phyloP scores from a whole-genome alignment of 2,113 vertebrate species.

The Phycodurus eques region DNA sequence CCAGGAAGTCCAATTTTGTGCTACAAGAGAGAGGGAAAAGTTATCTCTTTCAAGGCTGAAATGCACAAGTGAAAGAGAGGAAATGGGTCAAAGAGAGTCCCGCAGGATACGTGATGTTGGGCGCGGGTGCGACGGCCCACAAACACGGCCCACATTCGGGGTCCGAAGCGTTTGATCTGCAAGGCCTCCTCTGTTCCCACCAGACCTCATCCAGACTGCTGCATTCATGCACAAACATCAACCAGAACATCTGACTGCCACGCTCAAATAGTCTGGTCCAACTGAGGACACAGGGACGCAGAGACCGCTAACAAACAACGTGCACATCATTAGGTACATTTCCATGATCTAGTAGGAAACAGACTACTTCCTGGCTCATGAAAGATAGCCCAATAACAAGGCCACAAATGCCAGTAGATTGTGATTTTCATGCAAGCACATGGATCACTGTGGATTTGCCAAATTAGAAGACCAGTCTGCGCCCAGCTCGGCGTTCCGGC shows the following conservation, averaged over 20 bases:
- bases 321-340: not conserved
- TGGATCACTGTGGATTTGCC: too few relatives aligned
- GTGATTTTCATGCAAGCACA: too few relatives aligned
- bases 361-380: not conserved
- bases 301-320: not conserved
- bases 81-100: conserved; percentile 41
- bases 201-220: conserved; percentile 19
- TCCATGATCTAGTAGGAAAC: not conserved
- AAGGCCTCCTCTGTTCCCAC: conserved; percentile 22
- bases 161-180: conserved; percentile 54
- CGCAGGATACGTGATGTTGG: conserved; percentile 41
- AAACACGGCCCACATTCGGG: conserved; percentile 67
- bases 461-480: too few relatives aligned
- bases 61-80: conserved; percentile 22
- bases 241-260: not conserved
- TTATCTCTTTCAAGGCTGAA: not conserved
- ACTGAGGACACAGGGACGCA: not conserved
- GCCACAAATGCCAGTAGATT: too few relatives aligned
- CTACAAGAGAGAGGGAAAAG: not conserved
- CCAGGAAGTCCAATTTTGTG: not conserved
- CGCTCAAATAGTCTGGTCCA: not conserved
- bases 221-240: not conserved
- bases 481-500: too few relatives aligned
- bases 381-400: not conserved
- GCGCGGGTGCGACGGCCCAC: conserved; percentile 43